These are phyloP conservation scores for Mimas tiliae DNA, from an alignment of 2,888 invertebrate species.

Conservation along the genomic window DNA sequence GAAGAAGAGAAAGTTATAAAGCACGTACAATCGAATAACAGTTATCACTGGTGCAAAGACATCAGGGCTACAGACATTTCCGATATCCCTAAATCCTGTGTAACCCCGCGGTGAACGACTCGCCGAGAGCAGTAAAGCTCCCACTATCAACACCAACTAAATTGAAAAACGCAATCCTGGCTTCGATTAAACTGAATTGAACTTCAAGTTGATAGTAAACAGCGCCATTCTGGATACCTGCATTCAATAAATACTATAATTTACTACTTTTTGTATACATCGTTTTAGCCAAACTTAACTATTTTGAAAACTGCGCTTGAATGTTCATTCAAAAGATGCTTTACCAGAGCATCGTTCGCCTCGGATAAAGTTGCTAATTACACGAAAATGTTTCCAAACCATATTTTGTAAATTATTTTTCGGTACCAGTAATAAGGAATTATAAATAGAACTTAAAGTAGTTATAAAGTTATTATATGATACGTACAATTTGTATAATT, in stretches of 20 bases:
- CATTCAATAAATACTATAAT: background rate
- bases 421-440: background rate
- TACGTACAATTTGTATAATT: background rate
- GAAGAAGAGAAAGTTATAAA: too few species aligned
- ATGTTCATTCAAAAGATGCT: background rate
- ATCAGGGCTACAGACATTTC: slow-evolving; percentile 51
- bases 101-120: slow-evolving; percentile 48
- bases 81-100: slow-evolving; percentile 52
- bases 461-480: background rate
- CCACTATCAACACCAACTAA: slow-evolving; percentile 57
- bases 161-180: slow-evolving; percentile 49
- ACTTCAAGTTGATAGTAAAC: slow-evolving; percentile 24
- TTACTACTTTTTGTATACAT: slow-evolving; percentile 1
- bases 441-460: background rate
- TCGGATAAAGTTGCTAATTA: background rate
- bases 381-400: slow-evolving; percentile 8
- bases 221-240: background rate
- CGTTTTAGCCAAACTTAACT: background rate
- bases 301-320: background rate
- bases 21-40: slow-evolving; percentile 33
- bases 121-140: slow-evolving; percentile 53
- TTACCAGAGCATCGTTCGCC: background rate
- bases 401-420: slow-evolving; percentile 14
- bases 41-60: slow-evolving; percentile 44
- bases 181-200: slow-evolving; percentile 39